A percentile compares a stretch with the other conserved stretches of the same genome.
Conservation (phyloP, 2,888 invertebrate genomes). For the Sipha maydis region DNA sequence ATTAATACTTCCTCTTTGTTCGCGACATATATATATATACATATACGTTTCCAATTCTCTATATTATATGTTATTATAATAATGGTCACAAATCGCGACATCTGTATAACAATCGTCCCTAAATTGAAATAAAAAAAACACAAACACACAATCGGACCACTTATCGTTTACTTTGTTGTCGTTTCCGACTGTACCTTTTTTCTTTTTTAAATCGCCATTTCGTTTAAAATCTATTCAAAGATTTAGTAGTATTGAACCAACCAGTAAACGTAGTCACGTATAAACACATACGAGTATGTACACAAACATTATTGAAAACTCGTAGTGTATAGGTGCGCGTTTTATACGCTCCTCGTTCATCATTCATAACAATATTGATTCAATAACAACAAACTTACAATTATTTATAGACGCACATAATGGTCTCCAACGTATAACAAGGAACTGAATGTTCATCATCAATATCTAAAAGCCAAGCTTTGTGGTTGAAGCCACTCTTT, state of each 20-base stretch:
- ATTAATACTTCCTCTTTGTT: slow-evolving; percentile 18
- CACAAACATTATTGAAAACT: too few species aligned
- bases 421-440: too few species aligned
- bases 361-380: not conserved
- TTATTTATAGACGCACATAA: not conserved
- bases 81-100: slow-evolving; percentile 48
- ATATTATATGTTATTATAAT: not conserved
- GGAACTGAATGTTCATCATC: too few species aligned
- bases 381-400: not conserved
- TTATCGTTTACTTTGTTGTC: slow-evolving; percentile 16
- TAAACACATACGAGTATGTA: too few species aligned
- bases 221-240: slow-evolving; percentile 4
- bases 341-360: not conserved
- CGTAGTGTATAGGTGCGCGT: too few species aligned
- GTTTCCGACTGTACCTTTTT: not conserved
- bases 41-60: slow-evolving; percentile 46
- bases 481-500: too few species aligned
- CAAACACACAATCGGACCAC: not conserved
- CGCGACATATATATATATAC: not conserved
- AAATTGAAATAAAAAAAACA: slow-evolving; percentile 49
- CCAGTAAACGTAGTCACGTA: not conserved
- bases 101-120: slow-evolving; percentile 51
- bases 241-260: slow-evolving; percentile 9
- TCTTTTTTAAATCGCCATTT: slow-evolving; percentile 19
- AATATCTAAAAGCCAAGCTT: too few species aligned